Base-by-base conservation (phyloP, 2,888 invertebrate genomes). In the Lapara coniferarum region DNA sequence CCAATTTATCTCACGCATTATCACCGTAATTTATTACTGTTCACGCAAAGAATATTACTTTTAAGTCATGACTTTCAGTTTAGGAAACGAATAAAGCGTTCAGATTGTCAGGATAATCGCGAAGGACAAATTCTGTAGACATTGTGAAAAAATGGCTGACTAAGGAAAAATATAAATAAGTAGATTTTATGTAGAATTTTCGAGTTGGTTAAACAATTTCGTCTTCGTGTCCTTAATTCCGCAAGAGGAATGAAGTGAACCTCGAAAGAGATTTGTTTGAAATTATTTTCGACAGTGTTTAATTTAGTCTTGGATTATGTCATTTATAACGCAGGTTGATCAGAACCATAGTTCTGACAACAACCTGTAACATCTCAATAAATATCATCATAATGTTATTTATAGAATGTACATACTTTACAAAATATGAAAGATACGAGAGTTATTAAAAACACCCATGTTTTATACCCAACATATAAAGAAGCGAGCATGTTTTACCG, bases 1-100 rank as follows among this genome's bases (percentile, higher is more conserved):
- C 73, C 75, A 78, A 83, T 83, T 81, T 82, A 77, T 79, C 78
- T 78, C 75, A 73, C 73, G 74, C 74, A 76, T 75, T 76, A 74
- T 75, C 70, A 72, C 71, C 72, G 70, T 75, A 75, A 77, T 76
- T 75, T 77, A 80, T 75, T 77, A 75, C 70, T 71, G n/a, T 66
- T 66, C 69, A 58, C 51, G 66, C 57, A 19, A 71, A 71, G 55
- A 66, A 69, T 69, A 73, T 69, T 69, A 66, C 69, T 66, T 66
- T 69, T 51, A 66, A 69, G 37, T 58, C 69, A 52, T 69, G 68
- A 68, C 44, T 69, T 66, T 69, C 66, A 52, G 25, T 53, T 37
- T 1, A 52, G 19, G 37, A 19, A 52, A 44, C 19, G 13, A 57
- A 30, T 51, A 52, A 66, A 10, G 55, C 16, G 44, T 69, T 19